These are phyloP conservation scores for Andrena minutula DNA, from an alignment of 2,888 invertebrate species.

Conservation along the genomic window DNA sequence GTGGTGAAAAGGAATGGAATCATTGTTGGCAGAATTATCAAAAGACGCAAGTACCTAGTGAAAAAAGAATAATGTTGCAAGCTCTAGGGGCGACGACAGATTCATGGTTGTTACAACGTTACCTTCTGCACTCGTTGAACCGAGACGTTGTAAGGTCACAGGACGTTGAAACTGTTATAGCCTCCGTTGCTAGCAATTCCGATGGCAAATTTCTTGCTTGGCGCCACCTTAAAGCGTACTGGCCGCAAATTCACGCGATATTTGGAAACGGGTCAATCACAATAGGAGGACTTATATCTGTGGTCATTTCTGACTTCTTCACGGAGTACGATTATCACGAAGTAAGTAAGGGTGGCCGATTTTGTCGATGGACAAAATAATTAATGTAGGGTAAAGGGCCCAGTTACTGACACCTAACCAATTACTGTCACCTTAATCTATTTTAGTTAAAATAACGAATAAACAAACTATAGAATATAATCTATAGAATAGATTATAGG, in stretches of 20 bases:
- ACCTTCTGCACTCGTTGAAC: slow-evolving; percentile 90
- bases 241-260: slow-evolving; percentile 88
- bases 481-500: too few species aligned
- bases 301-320: slow-evolving; percentile 89
- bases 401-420: too few species aligned
- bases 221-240: slow-evolving; percentile 90
- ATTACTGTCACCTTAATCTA: too few species aligned
- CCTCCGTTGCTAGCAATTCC: slow-evolving; percentile 90
- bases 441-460: too few species aligned
- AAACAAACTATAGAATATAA: too few species aligned
- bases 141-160: slow-evolving; percentile 89
- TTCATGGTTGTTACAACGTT: slow-evolving; percentile 93
- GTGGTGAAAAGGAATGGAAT: slow-evolving; percentile 91
- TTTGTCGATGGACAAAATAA: too few species aligned
- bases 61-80: slow-evolving; percentile 89
- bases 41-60: slow-evolving; percentile 89
- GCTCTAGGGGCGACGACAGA: slow-evolving; percentile 90
- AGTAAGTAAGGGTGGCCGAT: slow-evolving; percentile 83
- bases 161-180: slow-evolving; percentile 90
- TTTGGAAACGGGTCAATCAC: slow-evolving; percentile 89
- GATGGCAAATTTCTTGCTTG: slow-evolving; percentile 90
- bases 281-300: slow-evolving; percentile 88
- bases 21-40: slow-evolving; percentile 91
- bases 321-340: slow-evolving; percentile 91
- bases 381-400: too few species aligned